phyloP scores from a whole-genome alignment of 2,797 vertebrate species.

The Myiotriccus ornatus region DNA sequence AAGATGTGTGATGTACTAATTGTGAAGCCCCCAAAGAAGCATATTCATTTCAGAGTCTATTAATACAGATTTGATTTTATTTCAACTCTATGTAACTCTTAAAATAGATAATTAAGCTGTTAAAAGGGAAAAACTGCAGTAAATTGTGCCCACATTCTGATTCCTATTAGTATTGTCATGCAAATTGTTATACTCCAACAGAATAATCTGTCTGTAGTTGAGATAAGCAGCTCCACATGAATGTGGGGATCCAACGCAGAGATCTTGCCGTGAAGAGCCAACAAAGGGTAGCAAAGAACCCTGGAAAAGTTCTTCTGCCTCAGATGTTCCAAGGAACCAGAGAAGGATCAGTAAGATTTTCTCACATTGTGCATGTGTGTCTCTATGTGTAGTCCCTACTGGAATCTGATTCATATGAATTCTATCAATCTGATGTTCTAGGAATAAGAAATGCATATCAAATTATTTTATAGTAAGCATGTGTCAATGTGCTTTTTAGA shows the following conservation, averaged over 20 bases:
- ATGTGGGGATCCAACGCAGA: neutral
- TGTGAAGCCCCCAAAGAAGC: neutral
- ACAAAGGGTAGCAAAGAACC: neutral
- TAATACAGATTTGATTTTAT: neutral
- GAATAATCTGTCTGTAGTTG: neutral
- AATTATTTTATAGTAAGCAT: neutral
- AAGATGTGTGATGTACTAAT: neutral
- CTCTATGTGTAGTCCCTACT: neutral
- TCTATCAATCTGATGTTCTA: neutral
- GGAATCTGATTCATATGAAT: neutral
- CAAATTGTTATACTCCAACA: neutral
- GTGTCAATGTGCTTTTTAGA: neutral
- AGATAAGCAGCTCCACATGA: neutral
- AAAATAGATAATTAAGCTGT: neutral
- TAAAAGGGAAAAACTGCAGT: neutral
- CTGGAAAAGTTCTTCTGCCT: neutral
- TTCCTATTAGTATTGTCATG: neutral
- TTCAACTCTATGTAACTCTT: neutral
- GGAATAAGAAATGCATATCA: neutral
- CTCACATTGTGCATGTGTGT: neutral
- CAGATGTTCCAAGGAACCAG: neutral
- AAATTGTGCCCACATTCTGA: neutral
- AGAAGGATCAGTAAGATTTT: neutral
- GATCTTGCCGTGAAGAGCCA: neutral
- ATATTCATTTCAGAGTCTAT: neutral